Base-by-base conservation (phyloP, 2,888 invertebrate genomes). In the Agrochola circellaris region DNA sequence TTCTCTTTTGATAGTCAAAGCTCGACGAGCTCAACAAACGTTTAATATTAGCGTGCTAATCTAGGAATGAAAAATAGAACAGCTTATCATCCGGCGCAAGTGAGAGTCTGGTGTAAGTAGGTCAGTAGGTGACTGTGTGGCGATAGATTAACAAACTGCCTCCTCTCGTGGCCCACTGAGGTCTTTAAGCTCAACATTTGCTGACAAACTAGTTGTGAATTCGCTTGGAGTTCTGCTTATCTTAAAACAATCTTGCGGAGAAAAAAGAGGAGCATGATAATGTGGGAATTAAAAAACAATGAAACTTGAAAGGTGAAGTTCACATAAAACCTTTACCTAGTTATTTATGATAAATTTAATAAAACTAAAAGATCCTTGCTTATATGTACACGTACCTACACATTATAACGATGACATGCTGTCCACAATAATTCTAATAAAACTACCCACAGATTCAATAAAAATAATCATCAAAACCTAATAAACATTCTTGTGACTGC, bases 71-170 rank as follows among this genome's bases (percentile, higher is more conserved):
- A 88, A 88, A 87, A 87, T 82, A 75, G 83, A 79, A 51, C 70
- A 75, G 88, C 73, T 84, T 87, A 88, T 87, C 86, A 88, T 80
- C 74, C 65, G 67, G 42, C 76, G 78, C 86, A 82, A 88, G 77
- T 84, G 87, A 82, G 84, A 81, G 80, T 86, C 81, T 78, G 75
- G 51, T 75, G 72, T 74, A 87, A 86, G 74, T 88, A 73, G 87
- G 87, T 87, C 81, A 87, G 78, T 87, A 81, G 87, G 87, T 78
- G 87, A 68, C 79, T 82, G 79, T 88, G 87, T 84, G 82, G 88
- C 86, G 73, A 88, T 88, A 86, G 88, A 88, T 87, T 87, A 87
- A 88, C 77, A 84, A 88, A 88, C 86, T 82, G 78, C 75, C 81
- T 83, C 84, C 61, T 71, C 86, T 79, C 78, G 75, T 75, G 70